phyloP scores from a whole-genome alignment of 2,888 invertebrate species.

The Tipula confusa region DNA sequence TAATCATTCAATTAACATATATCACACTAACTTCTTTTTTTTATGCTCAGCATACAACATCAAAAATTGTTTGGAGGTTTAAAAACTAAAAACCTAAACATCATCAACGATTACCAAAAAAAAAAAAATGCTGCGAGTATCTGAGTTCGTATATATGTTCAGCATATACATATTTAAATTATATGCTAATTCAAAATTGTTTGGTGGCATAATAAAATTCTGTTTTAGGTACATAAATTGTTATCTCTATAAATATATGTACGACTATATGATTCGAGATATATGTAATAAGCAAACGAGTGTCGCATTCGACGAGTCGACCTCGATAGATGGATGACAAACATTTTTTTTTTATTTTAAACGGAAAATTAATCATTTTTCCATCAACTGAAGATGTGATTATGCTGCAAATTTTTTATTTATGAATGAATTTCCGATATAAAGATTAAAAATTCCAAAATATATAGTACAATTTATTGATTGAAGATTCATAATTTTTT shows the following conservation, averaged over 20 bases:
- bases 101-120: not conserved
- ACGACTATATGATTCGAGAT: not conserved
- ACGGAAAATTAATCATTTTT: slow-evolving; percentile 25
- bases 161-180: not conserved
- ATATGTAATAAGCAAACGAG: not conserved
- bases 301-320: not conserved
- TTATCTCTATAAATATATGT: not conserved
- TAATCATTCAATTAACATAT: not conserved
- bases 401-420: not conserved
- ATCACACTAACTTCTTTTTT: not conserved
- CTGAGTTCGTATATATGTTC: not conserved
- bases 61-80: not conserved
- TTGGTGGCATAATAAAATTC: not conserved
- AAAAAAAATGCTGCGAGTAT: not conserved
- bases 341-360: not conserved
- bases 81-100: slow-evolving; percentile 21
- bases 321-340: slow-evolving; percentile 3
- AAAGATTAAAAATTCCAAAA: not conserved
- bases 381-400: not conserved
- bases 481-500: not conserved
- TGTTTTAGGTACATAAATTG: not conserved
- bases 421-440: not conserved
- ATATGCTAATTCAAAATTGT: slow-evolving; percentile 1
- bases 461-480: slow-evolving; percentile 21
- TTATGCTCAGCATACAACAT: not conserved